Evolutionary conservation across 1,140 invertebrate genomes (phyloP), one percentile per base, ranked within the genome.

Genomic region (Halesus radiatus): DNA sequence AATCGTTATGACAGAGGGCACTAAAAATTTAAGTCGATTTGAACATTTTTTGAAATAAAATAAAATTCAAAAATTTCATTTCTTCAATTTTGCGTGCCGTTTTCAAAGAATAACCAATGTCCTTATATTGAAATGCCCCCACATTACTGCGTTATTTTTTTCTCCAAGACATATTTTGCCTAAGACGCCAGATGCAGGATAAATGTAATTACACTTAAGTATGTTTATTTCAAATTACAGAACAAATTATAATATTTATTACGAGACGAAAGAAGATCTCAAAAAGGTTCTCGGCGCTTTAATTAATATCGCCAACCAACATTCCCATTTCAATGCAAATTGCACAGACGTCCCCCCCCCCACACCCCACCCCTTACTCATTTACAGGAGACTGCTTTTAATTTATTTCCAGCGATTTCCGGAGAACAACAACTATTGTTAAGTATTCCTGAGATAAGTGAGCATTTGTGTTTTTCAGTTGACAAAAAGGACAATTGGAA

Each of bases 281-380:
- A n/a, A 66, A 32, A 66, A 22, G 56, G 16, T 66, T 29, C 62
- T 74, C 54, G 18, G 81, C 64, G 79, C 78, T 83, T 80, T 83
- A 83, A 83, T 83, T 83, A 83, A 83, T 80, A 83, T 80, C 62
- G 79, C 76, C 76, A 53, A 77, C 81, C 74, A 76, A 78, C 79
- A 80, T 83, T 83, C 76, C 81, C 79, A 83, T 83, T 83, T 80
- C 66, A 74, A 83, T 83, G 81, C 79, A 83, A 83, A 83, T 83
- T 83, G 79, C 81, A 74, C 62, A 66, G 75, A 72, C 77, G 50
- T 10, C 26, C 15, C 32, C 29, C 68, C 32, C 20, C 22, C 15
- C 52, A 18, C 32, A 3, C 32, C 6, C 7, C 32, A 32, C 7
- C 32, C 32, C 5, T 7, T 73, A 68, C 78, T 82, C 81, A 82